Evolutionary conservation across 2,888 invertebrate genomes (phyloP), one percentile per base, ranked within the genome.

Genomic region (Criorhina ranunculi): DNA sequence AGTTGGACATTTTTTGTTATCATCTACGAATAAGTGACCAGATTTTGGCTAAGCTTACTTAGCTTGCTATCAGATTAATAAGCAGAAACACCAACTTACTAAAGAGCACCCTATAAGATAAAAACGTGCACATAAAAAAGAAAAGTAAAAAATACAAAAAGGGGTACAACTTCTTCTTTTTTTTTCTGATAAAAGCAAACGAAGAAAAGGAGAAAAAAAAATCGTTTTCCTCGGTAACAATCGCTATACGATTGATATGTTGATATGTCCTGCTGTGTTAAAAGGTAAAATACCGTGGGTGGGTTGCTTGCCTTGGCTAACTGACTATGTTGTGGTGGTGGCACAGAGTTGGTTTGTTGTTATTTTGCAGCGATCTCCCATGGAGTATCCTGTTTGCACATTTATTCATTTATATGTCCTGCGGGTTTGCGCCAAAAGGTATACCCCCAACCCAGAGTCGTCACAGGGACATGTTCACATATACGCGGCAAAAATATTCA

Each of bases 361-460:
- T 76, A 46, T 67, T 62, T 62, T 51, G 51, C 44, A 53, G 44
- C 51, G 86, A 86, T 81, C 86, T 81, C 86, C 86, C 86, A 81
- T 86, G 81, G 86, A 49, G 86, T 81, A 86, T 86, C 81, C 86
- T 86, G 86, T 86, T 86, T 86, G 81, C 86, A 86, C 86, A 77
- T 86, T 86, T 77, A 86, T 86, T 86, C 77, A 86, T 86, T 86
- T 81, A 42, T 67, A 81, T 86, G 81, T 86, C 86, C 86, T 86
- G 81, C 77, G 77, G 86, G 76, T 81, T 81, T 86, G 76, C 49
- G 85, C 85, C 81, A 80, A 76, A 80, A 86, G 80, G 70, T 81
- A 80, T 66, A 66, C 76, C 81, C 76, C 66, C 64, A 64, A 70
- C 59, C 12, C 42, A 53, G 44, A 46, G 42, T 67, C 66, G 35